These are phyloP conservation scores for Vulpes vulpes DNA, from an alignment of 2,113 vertebrate species.

Conservation along the genomic window DNA sequence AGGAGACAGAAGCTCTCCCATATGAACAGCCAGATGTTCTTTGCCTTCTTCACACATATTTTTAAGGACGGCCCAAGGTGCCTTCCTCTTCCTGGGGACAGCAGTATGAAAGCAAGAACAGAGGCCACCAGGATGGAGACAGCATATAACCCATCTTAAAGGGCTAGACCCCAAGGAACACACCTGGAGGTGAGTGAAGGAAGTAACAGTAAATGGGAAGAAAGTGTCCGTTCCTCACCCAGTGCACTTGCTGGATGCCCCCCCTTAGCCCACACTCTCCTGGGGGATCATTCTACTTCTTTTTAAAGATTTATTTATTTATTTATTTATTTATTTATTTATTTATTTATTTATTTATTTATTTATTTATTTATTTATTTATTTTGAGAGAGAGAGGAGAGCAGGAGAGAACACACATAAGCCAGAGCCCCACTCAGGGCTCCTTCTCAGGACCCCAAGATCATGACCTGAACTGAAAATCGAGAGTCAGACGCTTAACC, in stretches of 20 bases:
- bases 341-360: neutral
- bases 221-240: neutral
- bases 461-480: neutral
- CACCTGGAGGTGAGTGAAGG: neutral
- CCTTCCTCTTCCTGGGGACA: neutral
- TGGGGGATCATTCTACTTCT: neutral
- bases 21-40: conserved; percentile 34
- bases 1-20: neutral
- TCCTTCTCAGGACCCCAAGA: neutral
- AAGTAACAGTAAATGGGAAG: neutral
- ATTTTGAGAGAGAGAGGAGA: neutral
- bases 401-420: neutral
- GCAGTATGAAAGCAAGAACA: neutral
- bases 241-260: neutral
- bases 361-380: neutral
- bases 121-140: neutral
- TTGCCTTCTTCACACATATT: neutral
- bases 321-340: neutral
- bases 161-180: neutral
- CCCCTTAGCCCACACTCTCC: accelerated
- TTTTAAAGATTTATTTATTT: neutral
- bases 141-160: neutral
- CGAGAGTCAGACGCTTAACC: neutral
- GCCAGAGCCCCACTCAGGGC: neutral
- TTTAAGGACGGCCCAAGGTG: conserved; percentile 34